Base-by-base conservation (phyloP, 2,888 invertebrate genomes). In the Phasia obesa region DNA sequence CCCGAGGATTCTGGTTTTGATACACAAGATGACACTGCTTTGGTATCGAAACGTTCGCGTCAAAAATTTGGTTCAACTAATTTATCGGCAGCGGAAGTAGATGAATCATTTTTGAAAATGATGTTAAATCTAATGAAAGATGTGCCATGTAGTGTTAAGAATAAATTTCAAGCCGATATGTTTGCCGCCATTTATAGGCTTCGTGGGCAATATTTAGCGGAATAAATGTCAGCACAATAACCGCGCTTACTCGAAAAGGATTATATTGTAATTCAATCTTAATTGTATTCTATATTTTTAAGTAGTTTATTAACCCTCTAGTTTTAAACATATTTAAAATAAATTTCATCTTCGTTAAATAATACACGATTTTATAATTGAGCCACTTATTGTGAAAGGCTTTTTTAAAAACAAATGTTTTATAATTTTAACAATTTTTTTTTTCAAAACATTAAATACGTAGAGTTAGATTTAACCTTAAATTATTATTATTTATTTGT, bases 161-260 rank as follows among this genome's bases (percentile, higher is more conserved):
- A 84, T 53, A 78, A 78, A 35, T 84, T 84, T 59, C 84, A 84
- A 44, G 78, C 84, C 25, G 81, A 82, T 15, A 84, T 84, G 84
- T 82, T 81, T 79, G 79, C 84, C 15, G 75, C 78, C 17, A 79
- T 84, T 25, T 84, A 71, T 38, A 60, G 67, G 35, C 31, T 84
- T 57, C 81, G 84, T 11, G 81, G 70, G 17, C 78, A 77, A 51
- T 74, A 77, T 64, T 73, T 67, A 25, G 15, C 19, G 3, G 62
- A 77, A 44, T 77, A 77, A 67, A 27, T 11, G 15, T 23, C 11
- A 2, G 23, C 23, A 0, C 4, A 23, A 15, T 23, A 4, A 17
- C 21, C 23, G 3, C 31, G 31, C n/a, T 31, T 17, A n/a, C 31
- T 49, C 53, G 9, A 21, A 53, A 49, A 31, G 23, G 25, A 25